Base-by-base conservation (phyloP, 2,888 invertebrate genomes). In the Sylvicola cinctus region DNA sequence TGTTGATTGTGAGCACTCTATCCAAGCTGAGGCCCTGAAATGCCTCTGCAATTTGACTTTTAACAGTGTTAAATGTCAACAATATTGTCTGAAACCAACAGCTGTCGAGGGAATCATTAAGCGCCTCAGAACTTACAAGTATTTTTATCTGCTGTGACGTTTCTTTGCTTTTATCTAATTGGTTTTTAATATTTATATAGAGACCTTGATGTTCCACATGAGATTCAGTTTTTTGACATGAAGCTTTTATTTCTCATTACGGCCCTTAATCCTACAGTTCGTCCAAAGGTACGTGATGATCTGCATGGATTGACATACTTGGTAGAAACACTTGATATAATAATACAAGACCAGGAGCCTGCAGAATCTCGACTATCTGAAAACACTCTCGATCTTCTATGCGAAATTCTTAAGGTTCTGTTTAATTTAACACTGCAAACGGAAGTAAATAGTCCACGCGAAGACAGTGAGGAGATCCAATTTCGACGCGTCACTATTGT, bases 31-130 rank as follows among this genome's bases (percentile, higher is more conserved):
- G 58, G 77, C 85, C 1, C 60, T 83, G 35, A 93, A 91, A 59
- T 76, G 87, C 49, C 61, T 93, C 8, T 88, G 83, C 51, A 95
- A 95, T 55, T 62, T 93, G 42, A 66, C 87, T 35, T 90, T 70
- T 51, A 84, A 91, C 51, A 74, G 74, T 49, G 44, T 50, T 3
- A 62, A 63, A 34, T 69, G 72, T 8, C 73, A 74, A 43, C 58
- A 60, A 29, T 56, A 68, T 38, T 71, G 73, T 45, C 58, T 62
- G 25, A 57, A 60, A 45, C 72, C 65, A 63, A 73, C 63, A 46
- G 68, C 65, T 53, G 65, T 79, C 6, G 73, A 79, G 38, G 74
- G 75, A 20, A 66, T 90, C 29, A 60, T 80, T 2, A 68, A 74
- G 42, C 67, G 84, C 33, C 60, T 87, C 34, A 66, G 71, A 45